Evolutionary conservation across 2,113 vertebrate genomes (phyloP).

Genomic region (Pteruthius melanotis): DNA sequence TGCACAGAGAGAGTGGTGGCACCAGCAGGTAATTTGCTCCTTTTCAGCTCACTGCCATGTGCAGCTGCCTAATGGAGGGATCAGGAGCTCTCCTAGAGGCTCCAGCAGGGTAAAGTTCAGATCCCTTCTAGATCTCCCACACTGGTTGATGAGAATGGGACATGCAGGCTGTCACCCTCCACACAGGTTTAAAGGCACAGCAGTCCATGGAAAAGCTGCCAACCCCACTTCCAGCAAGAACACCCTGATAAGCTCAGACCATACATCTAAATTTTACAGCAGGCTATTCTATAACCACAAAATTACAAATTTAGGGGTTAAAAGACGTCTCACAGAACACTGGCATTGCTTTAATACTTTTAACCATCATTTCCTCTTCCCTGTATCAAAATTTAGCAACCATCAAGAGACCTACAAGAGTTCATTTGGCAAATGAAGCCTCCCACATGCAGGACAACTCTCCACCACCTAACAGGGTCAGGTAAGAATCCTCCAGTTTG

Average conservation of each 20-base stretch:
- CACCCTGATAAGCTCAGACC: neutral
- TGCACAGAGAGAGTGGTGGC: neutral
- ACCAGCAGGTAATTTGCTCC: neutral
- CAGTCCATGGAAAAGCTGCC: neutral
- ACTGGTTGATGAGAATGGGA: neutral
- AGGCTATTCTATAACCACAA: neutral
- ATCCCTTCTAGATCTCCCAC: neutral
- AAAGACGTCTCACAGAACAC: neutral
- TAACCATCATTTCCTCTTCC: neutral
- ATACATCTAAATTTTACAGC: fast-evolving
- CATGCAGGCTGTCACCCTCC: neutral
- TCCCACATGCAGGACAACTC: neutral
- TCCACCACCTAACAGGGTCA: neutral
- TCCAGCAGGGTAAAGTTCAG: neutral
- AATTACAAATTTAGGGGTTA: neutral
- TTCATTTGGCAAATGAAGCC: neutral
- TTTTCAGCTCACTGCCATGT: neutral
- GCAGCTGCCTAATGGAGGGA: neutral
- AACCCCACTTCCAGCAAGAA: neutral
- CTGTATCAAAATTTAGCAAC: neutral
- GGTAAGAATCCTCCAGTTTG: neutral
- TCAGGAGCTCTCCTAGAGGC: neutral
- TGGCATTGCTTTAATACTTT: neutral
- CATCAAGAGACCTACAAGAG: neutral
- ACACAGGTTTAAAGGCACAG: neutral